Base-by-base conservation (phyloP, 2,113 vertebrate genomes). In the Ctenomys sociabilis region DNA sequence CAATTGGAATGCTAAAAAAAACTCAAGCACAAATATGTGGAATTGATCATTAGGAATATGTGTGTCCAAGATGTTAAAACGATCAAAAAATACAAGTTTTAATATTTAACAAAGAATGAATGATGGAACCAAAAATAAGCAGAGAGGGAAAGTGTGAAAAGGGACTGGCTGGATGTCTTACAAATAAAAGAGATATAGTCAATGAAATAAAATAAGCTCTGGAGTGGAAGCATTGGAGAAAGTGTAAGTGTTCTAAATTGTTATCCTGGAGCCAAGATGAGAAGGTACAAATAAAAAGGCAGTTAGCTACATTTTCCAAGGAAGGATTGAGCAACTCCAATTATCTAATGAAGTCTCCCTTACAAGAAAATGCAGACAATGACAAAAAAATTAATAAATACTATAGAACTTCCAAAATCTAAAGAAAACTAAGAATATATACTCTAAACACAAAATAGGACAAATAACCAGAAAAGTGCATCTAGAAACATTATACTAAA, bases 381-480 rank as follows among this genome's bases (percentile, higher is more conserved):
- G 2, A 1, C 9, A 85, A 37, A 61, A 19, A 24, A 89, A 85
- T 37, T 85, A 70, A 61, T 92, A 54, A 90, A 64, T 91, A 43
- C 3, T 45, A 54, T 11, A 73, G 54, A 75, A 35, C 52, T 63
- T 75, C 63, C 32, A 49, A 83, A 83, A 93, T 87, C 16, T 66
- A 54, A 30, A 73, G 35, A 95, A 66, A 91, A 87, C n/a, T 61
- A 1, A 78, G 78, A 85, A 93, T 91, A 32, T 57, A 4, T 9
- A 10, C 7, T 30, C 6, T 14, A 43, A 63, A 64, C 32, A 89
- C n/a, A 24, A 78, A 83, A 7, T 89, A 52, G 21, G 45, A 66
- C 72, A 95, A 94, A 68, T 81, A 90, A 70, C 19, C 89, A 86
- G 32, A 77, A 90, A 72, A 7, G 32, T 92, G 49, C 22, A 78